phyloP scores from a whole-genome alignment of 2,113 vertebrate species.

The Scartelaos histophorus region DNA sequence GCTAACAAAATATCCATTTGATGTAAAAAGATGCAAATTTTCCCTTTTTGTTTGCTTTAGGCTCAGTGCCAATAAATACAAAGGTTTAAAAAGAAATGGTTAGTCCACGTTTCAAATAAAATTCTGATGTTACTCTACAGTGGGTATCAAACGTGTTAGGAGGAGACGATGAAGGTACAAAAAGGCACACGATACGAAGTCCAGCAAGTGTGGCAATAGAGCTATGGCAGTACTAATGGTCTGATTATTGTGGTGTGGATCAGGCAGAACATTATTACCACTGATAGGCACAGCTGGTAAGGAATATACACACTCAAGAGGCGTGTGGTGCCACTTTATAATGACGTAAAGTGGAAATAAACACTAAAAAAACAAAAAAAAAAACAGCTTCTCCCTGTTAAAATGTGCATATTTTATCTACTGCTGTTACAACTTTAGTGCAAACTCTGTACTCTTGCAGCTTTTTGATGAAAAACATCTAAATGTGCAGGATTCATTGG shows the following conservation, averaged over 20 bases:
- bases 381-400: no score
- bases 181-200: slow-evolving; percentile 90
- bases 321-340: no score
- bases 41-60: slow-evolving; percentile 51
- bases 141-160: slow-evolving; percentile 68
- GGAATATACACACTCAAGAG: no score
- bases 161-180: slow-evolving; percentile 81
- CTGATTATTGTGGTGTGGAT: not conserved
- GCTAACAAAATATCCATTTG: slow-evolving; percentile 74
- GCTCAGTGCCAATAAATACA: slow-evolving; percentile 82
- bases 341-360: no score
- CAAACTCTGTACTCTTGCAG: no score
- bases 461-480: no score
- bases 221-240: not conserved
- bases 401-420: no score
- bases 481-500: no score
- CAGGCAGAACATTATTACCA: not conserved
- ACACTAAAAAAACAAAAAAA: no score
- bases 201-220: slow-evolving; percentile 46
- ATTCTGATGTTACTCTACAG: slow-evolving; percentile 76
- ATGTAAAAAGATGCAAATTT: slow-evolving; percentile 64
- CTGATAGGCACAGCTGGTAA: not conserved
- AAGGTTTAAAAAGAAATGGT: slow-evolving; percentile 71
- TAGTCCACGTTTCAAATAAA: slow-evolving; percentile 55
- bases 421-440: no score